Evolutionary conservation across 2,113 vertebrate species (phyloP).

Genomic region (Mobula hypostoma): DNA sequence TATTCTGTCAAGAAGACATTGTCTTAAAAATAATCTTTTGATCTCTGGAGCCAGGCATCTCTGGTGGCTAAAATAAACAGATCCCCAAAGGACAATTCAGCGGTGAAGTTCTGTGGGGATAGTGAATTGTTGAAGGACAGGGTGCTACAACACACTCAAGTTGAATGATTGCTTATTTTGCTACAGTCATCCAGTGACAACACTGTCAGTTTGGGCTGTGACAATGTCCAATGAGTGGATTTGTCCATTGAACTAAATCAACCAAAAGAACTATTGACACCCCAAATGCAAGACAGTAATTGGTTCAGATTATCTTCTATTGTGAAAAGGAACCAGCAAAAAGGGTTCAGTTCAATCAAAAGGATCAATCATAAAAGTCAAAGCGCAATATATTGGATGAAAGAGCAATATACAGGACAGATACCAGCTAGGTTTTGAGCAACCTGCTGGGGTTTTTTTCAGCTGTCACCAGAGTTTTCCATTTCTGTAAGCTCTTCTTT

Average conservation of each 20-base stretch:
- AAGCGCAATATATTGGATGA: background rate
- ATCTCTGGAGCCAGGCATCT: background rate
- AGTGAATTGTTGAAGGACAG: background rate
- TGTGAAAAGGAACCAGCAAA: background rate
- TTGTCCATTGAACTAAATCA: too few species aligned
- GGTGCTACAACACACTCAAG: background rate
- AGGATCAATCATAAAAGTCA: background rate
- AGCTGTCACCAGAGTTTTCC: background rate
- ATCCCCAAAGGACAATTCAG: background rate
- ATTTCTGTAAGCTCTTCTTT: too few species aligned
- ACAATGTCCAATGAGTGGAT: too few species aligned
- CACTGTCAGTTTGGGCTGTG: too few species aligned
- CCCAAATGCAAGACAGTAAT: background rate
- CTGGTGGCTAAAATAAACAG: background rate
- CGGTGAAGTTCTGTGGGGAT: background rate
- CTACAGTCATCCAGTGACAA: too few species aligned
- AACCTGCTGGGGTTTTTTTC: background rate
- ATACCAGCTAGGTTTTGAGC: background rate
- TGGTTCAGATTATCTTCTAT: background rate
- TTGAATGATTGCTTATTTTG: too few species aligned
- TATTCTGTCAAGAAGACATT: background rate
- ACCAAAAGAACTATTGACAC: background rate
- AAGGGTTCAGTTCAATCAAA: background rate
- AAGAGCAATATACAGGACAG: background rate
- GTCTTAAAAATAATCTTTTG: background rate